Evolutionary conservation across 2,888 invertebrate genomes (phyloP), one percentile per base, ranked within the genome.

Genomic region (Drosophila rubida): DNA sequence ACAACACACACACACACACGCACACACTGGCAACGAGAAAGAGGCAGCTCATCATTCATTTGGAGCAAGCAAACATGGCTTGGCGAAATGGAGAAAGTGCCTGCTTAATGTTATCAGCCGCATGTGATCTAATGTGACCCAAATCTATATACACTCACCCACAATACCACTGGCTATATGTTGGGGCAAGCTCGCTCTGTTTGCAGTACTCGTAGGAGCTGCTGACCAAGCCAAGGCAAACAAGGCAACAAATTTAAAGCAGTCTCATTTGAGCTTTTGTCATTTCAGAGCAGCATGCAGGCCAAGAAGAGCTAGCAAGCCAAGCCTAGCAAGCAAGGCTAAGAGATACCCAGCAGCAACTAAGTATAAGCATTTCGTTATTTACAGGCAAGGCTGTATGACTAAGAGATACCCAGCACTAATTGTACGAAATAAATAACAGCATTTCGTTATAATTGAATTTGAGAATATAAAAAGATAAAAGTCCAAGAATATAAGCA

Each of bases 81-180:
- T 32, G 32, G n/a, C 32, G n/a, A 32, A 55, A 75, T 64, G 63
- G 53, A 81, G 75, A 84, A 79, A 87, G 79, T 69, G 82, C 50
- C 82, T 72, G 62, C 73, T 69, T 69, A 79, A 82, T 87, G 88
- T 67, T 82, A 82, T 82, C 82, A 74, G 75, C 50, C 50, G 46
- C 60, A 39, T 58, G 63, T 44, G 80, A 82, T 82, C 82, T 87
- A 48, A 69, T 87, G 70, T 82, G 82, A 82, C 88, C 82, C 83
- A 80, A 82, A 82, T 87, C 45, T 62, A 30, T 42, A 32, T 30
- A 16, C 16, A 23, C 22, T 13, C 9, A 25, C 14, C 25, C 39
- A 44, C 14, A 32, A n/a, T 19, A 32, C n/a, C 23, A 37, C 22
- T 39, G 9, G 7, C 23, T 32, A 7, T 45, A 8, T 6, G 16